Percentiles rank a stretch among this genome's conserved stretches.
phyloP scores from a whole-genome alignment of 2,888 invertebrate genomes.

The Metopia argyrocephala region DNA sequence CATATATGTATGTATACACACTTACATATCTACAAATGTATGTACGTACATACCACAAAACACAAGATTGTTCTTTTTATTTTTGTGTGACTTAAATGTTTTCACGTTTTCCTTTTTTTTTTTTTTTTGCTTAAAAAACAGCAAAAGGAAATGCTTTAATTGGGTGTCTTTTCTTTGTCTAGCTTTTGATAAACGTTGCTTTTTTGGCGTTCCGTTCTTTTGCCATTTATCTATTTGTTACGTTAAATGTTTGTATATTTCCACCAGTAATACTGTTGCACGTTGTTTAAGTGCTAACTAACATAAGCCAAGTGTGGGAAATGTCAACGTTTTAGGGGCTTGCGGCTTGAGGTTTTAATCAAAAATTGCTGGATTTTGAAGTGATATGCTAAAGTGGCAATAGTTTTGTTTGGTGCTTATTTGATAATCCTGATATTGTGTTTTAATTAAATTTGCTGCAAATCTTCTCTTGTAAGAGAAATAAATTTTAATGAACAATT shows the following conservation, averaged over 20 bases:
- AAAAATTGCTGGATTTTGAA: neutral
- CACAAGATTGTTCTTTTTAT: neutral
- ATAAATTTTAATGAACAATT: no score
- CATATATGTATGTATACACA: neutral
- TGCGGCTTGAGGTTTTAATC: constrained; percentile 12
- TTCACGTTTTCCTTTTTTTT: neutral
- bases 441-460: neutral
- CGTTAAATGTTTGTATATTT: neutral
- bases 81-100: neutral
- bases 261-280: neutral
- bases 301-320: constrained; percentile 14
- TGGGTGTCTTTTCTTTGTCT: neutral
- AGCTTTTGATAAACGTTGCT: neutral
- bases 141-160: neutral
- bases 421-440: neutral
- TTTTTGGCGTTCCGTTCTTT: constrained; percentile 5
- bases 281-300: neutral
- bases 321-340: constrained; percentile 13
- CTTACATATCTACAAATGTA: neutral
- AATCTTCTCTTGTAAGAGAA: neutral
- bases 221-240: neutral
- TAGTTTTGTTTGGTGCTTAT: neutral
- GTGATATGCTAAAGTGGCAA: no score
- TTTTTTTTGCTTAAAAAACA: neutral
- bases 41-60: neutral